Evolutionary conservation across 2,888 invertebrate species (phyloP).

Genomic region (Eurois occulta): DNA sequence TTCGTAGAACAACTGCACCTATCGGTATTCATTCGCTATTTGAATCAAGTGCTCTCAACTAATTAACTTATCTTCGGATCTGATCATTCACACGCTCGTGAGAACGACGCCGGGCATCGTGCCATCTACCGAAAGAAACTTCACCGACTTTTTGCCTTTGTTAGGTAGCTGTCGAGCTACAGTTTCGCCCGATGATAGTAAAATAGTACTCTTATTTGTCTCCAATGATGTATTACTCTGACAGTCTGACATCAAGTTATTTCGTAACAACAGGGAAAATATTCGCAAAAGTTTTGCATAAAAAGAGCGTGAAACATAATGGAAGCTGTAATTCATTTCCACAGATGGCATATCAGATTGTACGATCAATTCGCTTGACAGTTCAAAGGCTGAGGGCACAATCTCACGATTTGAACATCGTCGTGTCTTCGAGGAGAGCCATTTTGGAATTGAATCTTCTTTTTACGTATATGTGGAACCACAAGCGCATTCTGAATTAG

Average conservation of each 20-base stretch:
- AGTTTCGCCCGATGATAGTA: constrained; percentile 52
- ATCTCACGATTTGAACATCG: constrained; percentile 21
- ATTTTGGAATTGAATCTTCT: constrained; percentile 18
- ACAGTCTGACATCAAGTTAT: constrained; percentile 1
- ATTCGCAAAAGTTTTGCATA: constrained; percentile 13
- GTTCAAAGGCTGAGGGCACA: constrained; percentile 35
- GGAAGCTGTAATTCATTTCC: constrained; percentile 38
- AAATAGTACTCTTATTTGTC: constrained; percentile 42
- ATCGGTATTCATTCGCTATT: constrained; percentile 44
- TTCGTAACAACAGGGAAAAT: constrained; percentile 12
- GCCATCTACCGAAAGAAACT: constrained; percentile 65
- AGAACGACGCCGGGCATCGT: constrained; percentile 60
- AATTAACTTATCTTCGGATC: constrained; percentile 64
- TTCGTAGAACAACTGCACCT: constrained; percentile 28
- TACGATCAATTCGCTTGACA: constrained; percentile 40
- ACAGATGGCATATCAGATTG: constrained; percentile 44
- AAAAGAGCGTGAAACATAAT: constrained; percentile 34
- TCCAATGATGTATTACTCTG: constrained; percentile 20
- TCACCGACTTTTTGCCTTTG: constrained; percentile 54
- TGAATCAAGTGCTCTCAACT: constrained; percentile 55
- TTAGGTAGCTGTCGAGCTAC: constrained; percentile 23
- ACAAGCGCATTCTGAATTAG: neutral
- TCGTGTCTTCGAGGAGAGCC: neutral
- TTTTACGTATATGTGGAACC: neutral
- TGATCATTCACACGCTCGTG: constrained; percentile 65